Percentiles rank a stretch among this genome's conserved stretches.
Evolutionary conservation across 2,797 vertebrate genomes (phyloP).

Genomic region (Fundulus diaphanus): DNA sequence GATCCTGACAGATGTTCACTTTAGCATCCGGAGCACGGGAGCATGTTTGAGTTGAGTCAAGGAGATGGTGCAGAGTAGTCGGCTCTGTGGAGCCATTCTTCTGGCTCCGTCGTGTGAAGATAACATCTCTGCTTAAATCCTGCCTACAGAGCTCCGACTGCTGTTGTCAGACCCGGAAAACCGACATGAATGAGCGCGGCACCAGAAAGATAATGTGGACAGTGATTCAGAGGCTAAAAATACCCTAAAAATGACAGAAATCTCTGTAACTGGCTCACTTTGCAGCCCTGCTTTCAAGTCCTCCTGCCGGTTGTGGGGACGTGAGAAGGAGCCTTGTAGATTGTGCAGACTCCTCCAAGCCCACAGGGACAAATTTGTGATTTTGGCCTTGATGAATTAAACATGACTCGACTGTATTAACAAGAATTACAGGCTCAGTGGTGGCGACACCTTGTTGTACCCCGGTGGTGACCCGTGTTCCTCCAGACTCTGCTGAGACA

Average conservation of each 20-base stretch:
- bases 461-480: background rate
- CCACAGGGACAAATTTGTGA: constrained; percentile 20
- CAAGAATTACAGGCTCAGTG: constrained; percentile 7
- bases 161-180: constrained; percentile 1
- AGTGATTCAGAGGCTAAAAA: constrained; percentile 15
- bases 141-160: constrained; percentile 39
- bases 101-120: constrained; percentile 36
- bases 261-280: background rate
- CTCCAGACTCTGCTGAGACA: background rate
- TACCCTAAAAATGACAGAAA: constrained; percentile 11
- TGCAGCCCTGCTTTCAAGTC: constrained; percentile 1
- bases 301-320: background rate
- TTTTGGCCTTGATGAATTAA: constrained; percentile 26
- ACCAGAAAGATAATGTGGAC: constrained; percentile 1
- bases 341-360: constrained; percentile 2
- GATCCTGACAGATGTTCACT: background rate
- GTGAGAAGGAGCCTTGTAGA: constrained; percentile 6
- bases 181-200: constrained; percentile 7
- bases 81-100: constrained; percentile 36
- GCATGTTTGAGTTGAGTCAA: constrained; percentile 16
- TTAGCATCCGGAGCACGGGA: constrained; percentile 3
- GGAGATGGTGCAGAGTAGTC: constrained; percentile 21
- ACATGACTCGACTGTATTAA: constrained; percentile 14
- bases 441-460: background rate
- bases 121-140: constrained; percentile 39